These are phyloP conservation scores for Thrips palmi DNA, from an alignment of 1,140 invertebrate species.

Conservation along the genomic window DNA sequence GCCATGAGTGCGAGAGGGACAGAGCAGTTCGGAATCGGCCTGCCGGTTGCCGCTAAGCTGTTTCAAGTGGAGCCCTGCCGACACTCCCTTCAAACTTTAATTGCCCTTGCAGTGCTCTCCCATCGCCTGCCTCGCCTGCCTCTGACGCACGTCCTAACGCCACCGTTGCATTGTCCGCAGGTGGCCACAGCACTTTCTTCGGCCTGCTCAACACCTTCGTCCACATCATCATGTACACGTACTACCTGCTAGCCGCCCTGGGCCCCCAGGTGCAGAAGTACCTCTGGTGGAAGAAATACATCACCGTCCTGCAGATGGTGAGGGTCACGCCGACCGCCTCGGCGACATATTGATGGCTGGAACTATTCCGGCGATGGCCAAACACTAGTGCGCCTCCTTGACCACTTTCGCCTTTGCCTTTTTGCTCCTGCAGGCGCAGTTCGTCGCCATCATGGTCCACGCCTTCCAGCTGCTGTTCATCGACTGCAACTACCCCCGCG, in stretches of 20 bases:
- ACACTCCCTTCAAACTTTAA: too few relatives aligned
- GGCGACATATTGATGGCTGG: too few relatives aligned
- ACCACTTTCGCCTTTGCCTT: not conserved
- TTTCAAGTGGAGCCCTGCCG: too few relatives aligned
- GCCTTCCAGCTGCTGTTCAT: slow-evolving; percentile 68
- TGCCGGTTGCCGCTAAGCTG: too few relatives aligned
- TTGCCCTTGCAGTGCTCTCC: too few relatives aligned
- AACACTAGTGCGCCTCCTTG: too few relatives aligned
- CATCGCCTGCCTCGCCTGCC: too few relatives aligned
- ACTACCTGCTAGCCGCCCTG: slow-evolving; percentile 72
- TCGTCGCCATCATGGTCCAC: slow-evolving; percentile 58
- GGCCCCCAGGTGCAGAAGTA: slow-evolving; percentile 70
- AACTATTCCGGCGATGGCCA: not conserved
- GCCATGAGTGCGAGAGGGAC: too few relatives aligned
- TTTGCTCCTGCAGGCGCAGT: slow-evolving; percentile 37
- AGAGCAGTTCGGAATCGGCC: too few relatives aligned
- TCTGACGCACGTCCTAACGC: too few relatives aligned
- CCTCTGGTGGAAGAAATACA: slow-evolving; percentile 88
- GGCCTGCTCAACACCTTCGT: slow-evolving; percentile 75
- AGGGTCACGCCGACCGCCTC: too few relatives aligned
- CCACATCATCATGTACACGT: slow-evolving; percentile 81
- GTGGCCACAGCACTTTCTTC: slow-evolving; percentile 62
- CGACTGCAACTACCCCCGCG: slow-evolving; percentile 67
- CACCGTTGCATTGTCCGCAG: too few relatives aligned
- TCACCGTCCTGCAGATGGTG: slow-evolving; percentile 74